phyloP scores from a whole-genome alignment of 2,113 vertebrate genomes.

The Microtus montanus region DNA sequence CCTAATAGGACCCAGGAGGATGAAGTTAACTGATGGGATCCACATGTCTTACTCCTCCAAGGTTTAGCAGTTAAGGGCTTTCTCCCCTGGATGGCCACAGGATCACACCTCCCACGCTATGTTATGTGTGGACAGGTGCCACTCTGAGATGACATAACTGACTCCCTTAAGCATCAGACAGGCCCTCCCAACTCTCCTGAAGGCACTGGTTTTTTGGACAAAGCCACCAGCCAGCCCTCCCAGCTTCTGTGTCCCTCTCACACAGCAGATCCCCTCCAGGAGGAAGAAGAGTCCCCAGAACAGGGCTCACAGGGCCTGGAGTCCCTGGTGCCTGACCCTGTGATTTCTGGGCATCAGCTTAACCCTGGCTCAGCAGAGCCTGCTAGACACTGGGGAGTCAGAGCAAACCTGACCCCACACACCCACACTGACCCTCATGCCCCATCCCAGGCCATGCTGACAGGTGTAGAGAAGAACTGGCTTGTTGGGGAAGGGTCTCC shows the following conservation, averaged over 20 bases:
- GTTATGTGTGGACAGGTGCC: neutral
- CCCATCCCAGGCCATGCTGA: rapidly evolving
- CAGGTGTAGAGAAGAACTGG: slow-evolving; percentile 5
- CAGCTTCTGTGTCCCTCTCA: neutral
- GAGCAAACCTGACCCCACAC: neutral
- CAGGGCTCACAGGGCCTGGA: rapidly evolving
- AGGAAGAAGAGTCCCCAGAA: neutral
- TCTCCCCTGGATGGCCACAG: neutral
- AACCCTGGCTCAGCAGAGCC: slow-evolving; percentile 19
- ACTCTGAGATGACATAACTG: neutral
- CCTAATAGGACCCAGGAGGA: neutral
- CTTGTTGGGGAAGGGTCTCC: neutral
- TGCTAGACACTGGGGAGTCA: neutral
- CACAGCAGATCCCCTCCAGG: neutral
- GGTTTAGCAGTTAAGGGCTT: neutral
- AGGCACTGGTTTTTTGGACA: neutral
- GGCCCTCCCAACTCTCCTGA: neutral
- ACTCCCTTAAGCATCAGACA: neutral
- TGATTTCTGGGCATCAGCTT: neutral
- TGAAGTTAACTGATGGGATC: rapidly evolving
- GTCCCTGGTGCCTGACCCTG: no score
- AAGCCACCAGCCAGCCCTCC: neutral
- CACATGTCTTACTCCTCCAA: neutral
- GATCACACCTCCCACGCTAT: neutral
- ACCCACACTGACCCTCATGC: neutral